These are phyloP conservation scores for Tolypeutes matacus DNA, from an alignment of 2,797 vertebrate species.

Conservation along the genomic window DNA sequence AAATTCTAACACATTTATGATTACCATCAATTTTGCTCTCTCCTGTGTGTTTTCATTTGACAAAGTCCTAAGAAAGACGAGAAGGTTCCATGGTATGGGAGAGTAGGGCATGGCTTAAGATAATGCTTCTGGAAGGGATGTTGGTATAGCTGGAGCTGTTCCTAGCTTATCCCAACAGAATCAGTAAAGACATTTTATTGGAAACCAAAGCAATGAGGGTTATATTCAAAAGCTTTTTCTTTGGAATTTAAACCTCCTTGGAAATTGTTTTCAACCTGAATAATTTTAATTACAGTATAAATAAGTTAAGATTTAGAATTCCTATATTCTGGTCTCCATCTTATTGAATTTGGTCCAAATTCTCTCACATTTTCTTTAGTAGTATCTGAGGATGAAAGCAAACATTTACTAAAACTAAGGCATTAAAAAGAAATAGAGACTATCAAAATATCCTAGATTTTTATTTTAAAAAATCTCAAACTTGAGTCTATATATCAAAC, in stretches of 20 bases:
- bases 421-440: neutral
- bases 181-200: neutral
- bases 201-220: slow-evolving; percentile 30
- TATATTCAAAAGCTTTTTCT: slow-evolving; percentile 39
- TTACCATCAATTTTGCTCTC: slow-evolving; percentile 31
- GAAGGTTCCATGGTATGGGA: neutral
- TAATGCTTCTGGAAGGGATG: neutral
- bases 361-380: neutral
- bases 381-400: neutral
- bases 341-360: slow-evolving; percentile 50
- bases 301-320: slow-evolving; percentile 23
- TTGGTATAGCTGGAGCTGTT: neutral
- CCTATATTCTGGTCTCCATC: neutral
- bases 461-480: neutral
- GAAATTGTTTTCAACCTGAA: slow-evolving; percentile 28
- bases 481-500: neutral
- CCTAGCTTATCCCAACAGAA: neutral
- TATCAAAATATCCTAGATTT: slow-evolving; percentile 12
- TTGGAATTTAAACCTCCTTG: slow-evolving; percentile 51
- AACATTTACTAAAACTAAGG: slow-evolving; percentile 20
- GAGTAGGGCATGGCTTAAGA: neutral
- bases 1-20: slow-evolving; percentile 39
- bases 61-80: slow-evolving; percentile 40
- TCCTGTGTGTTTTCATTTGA: slow-evolving; percentile 35
- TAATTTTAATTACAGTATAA: slow-evolving; percentile 41